Evolutionary conservation across 2,888 invertebrate species (phyloP).

Genomic region (Mythimna albipuncta): DNA sequence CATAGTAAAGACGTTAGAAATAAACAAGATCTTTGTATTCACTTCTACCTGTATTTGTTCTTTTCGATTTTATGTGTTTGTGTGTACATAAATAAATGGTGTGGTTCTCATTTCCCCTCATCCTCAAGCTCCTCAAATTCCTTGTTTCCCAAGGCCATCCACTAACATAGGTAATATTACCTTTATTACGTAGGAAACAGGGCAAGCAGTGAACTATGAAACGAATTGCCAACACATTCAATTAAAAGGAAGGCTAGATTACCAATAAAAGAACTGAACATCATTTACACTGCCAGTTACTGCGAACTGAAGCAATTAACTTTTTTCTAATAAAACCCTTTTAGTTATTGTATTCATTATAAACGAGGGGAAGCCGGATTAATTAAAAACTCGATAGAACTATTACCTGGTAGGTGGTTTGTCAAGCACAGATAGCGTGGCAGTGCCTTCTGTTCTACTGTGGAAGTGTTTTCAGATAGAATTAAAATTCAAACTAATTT

Average conservation of each 20-base stretch:
- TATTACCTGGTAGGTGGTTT: not conserved
- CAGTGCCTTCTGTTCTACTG: not conserved
- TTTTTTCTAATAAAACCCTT: conserved; percentile 15
- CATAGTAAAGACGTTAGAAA: too few relatives aligned
- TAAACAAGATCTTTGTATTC: too few relatives aligned
- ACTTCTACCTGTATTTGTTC: too few relatives aligned
- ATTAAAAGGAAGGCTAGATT: conserved; percentile 17
- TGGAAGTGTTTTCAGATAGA: not conserved
- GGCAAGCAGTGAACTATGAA: conserved; percentile 1
- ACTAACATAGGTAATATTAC: not conserved
- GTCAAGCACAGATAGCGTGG: not conserved
- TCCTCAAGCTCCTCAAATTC: too few relatives aligned
- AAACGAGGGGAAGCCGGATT: conserved; percentile 10
- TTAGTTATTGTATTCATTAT: conserved; percentile 7
- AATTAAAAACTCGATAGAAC: conserved; percentile 30
- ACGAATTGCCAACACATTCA: conserved; percentile 13
- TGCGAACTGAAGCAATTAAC: conserved; percentile 15
- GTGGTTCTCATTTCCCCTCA: too few relatives aligned
- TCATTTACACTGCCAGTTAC: conserved; percentile 19
- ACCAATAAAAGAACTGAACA: conserved; percentile 9
- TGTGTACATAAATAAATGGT: too few relatives aligned
- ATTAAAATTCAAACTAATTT: conserved; percentile 3
- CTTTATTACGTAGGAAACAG: conserved; percentile 9
- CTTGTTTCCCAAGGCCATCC: too few relatives aligned
- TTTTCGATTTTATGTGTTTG: too few relatives aligned